These are phyloP conservation scores for Pterocles burchelli DNA, from an alignment of 2,113 vertebrate species.

Conservation along the genomic window DNA sequence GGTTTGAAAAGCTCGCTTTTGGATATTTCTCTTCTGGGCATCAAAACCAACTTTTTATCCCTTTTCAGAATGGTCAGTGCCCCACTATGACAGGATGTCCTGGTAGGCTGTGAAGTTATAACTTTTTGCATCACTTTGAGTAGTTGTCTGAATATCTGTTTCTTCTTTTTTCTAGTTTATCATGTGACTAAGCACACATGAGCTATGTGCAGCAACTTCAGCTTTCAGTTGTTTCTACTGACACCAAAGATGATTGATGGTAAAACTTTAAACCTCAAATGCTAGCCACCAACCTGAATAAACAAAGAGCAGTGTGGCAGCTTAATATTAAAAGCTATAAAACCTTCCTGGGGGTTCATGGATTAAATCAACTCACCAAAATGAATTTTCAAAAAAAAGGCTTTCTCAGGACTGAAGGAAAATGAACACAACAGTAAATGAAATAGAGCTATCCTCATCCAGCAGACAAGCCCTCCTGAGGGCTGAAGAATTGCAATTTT, in stretches of 20 bases:
- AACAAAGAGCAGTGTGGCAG: slow-evolving; percentile 54
- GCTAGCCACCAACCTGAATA: slow-evolving; percentile 59
- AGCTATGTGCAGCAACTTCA: neutral
- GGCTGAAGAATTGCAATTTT: slow-evolving; percentile 51
- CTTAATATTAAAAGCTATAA: slow-evolving; percentile 67
- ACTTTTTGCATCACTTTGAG: neutral
- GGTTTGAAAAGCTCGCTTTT: neutral
- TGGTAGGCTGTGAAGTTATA: neutral
- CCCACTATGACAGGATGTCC: neutral
- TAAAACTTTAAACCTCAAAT: slow-evolving; percentile 20
- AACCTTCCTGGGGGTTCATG: slow-evolving; percentile 50
- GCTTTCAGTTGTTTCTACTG: neutral
- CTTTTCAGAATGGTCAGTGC: neutral
- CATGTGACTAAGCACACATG: neutral
- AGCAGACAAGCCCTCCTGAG: slow-evolving; percentile 50
- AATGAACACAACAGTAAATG: slow-evolving; percentile 5
- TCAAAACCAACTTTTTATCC: neutral
- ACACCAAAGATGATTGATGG: slow-evolving; percentile 49
- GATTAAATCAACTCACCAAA: slow-evolving; percentile 65
- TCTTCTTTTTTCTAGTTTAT: neutral
- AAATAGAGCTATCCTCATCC: slow-evolving; percentile 48
- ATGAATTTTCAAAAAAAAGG: neutral
- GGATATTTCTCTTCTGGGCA: neutral
- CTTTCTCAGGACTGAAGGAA: slow-evolving; percentile 26
- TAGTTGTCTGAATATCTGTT: neutral